Conservation (phyloP, 2,888 invertebrate genomes). For the Andrena hattorfiana region DNA sequence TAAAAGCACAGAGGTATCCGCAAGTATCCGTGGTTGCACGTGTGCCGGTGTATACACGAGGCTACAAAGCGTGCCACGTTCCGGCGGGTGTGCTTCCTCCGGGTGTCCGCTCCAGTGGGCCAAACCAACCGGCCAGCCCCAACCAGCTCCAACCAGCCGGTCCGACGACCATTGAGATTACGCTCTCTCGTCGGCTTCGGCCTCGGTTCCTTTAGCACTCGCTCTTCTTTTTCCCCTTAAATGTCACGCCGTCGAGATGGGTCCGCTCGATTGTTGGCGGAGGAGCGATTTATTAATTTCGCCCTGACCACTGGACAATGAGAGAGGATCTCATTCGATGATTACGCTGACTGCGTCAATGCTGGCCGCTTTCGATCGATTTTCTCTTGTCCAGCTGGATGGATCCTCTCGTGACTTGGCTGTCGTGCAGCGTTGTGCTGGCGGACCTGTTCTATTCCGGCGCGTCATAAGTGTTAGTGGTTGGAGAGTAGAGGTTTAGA, state of each 20-base stretch:
- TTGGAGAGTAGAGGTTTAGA: background rate
- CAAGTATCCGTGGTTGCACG: constrained; percentile 65
- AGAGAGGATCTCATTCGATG: constrained; percentile 46
- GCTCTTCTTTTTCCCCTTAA: constrained; percentile 64
- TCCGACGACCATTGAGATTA: constrained; percentile 77
- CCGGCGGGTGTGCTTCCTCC: constrained; percentile 85
- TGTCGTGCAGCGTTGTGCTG: background rate
- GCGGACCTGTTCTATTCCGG: constrained; percentile 5
- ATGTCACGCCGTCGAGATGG: constrained; percentile 71
- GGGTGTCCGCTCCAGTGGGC: constrained; percentile 85
- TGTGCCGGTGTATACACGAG: constrained; percentile 72
- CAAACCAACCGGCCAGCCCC: constrained; percentile 81
- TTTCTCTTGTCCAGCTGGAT: background rate
- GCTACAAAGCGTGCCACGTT: constrained; percentile 84
- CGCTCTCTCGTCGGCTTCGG: constrained; percentile 66
- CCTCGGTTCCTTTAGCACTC: constrained; percentile 49
- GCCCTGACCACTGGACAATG: constrained; percentile 47
- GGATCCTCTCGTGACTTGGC: background rate
- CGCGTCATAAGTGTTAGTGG: background rate
- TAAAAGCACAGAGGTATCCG: constrained; percentile 47
- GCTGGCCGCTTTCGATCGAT: constrained; percentile 18
- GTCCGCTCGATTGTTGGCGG: constrained; percentile 43
- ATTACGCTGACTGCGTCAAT: constrained; percentile 54
- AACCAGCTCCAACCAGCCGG: constrained; percentile 70
- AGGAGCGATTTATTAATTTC: constrained; percentile 57